Evolutionary conservation across 2,888 invertebrate species (phyloP).

Genomic region (Stegana nigrithorax): DNA sequence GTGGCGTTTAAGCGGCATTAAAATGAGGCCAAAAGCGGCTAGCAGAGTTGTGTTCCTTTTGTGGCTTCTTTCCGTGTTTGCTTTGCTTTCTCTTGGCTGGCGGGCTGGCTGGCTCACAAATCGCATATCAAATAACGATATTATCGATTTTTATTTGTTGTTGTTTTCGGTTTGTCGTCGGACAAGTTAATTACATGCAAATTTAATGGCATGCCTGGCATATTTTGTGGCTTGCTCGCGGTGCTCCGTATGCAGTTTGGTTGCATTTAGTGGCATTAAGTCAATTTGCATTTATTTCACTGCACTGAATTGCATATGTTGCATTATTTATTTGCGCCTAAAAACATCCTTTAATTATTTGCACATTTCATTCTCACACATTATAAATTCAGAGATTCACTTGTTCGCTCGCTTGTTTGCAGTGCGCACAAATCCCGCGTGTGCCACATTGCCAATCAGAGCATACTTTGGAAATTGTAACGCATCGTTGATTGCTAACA

Average conservation of each 20-base stretch:
- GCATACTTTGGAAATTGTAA: constrained; percentile 35
- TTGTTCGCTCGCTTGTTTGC: too few relatives aligned
- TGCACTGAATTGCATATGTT: too few relatives aligned
- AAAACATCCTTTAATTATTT: too few relatives aligned
- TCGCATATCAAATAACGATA: constrained; percentile 4
- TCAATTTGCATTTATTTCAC: too few relatives aligned
- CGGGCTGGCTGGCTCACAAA: too few relatives aligned
- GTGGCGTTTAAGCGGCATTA: background rate
- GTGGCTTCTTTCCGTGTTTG: constrained; percentile 10
- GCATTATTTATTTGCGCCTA: too few relatives aligned
- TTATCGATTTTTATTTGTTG: constrained; percentile 14
- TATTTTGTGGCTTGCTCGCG: background rate
- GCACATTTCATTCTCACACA: too few relatives aligned
- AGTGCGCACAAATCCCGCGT: too few relatives aligned
- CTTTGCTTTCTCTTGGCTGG: background rate
- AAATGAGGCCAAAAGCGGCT: constrained; percentile 1
- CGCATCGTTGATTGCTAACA: constrained; percentile 28
- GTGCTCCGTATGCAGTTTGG: too few relatives aligned
- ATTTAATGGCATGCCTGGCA: constrained; percentile 6
- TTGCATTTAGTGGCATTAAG: too few relatives aligned
- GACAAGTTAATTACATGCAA: background rate
- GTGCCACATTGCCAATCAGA: constrained; percentile 44
- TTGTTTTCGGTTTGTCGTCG: background rate
- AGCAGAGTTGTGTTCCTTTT: background rate
- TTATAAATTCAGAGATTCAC: too few relatives aligned